Evolutionary conservation across 2,113 vertebrate genomes (phyloP), one percentile per base, ranked within the genome.

Genomic region (Rhineura floridana): DNA sequence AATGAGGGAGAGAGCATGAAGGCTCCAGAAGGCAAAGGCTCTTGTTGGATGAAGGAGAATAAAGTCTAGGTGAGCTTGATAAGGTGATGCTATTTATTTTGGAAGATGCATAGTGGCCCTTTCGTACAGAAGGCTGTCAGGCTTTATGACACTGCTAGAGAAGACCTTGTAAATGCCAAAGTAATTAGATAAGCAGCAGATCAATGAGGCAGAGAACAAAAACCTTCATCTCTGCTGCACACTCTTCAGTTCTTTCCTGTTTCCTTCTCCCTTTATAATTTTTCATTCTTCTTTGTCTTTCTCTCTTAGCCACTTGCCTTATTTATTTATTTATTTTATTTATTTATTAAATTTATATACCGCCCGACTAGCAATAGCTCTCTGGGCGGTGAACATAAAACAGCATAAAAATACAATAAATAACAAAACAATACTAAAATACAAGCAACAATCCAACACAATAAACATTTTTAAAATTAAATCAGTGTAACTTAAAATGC

Each of bases 231-330:
- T 81, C 90, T 36, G 76, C 72, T 62, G 52, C 83, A 36, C 90
- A 79, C 59, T 86, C 5, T 84, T 94, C 93, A 90, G 89, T 76
- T 93, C 75, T 85, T 92, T 96, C 92, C 86, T 95, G 88, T 91
- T 91, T 94, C 84, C 89, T 55, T 92, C 1, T 1, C 85, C 30
- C 89, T 94, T 93, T 87, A 17, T 89, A 92, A 88, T 91, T 91
- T 75, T 77, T 90, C 91, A 94, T 92, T 93, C 3, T 81, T 96
- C 94, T 96, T 96, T 96, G 93, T 97, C 92, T 97, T 94, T 95
- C 81, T 95, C 95, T 93, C 86, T 95, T 94, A 95, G 94, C 94
- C 90, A 92, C 88, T 96, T 93, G 91, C 95, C 90, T 93, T 91
- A 78, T 87, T 96, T n/a, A n/a, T n/a, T n/a, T n/a, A n/a, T n/a